Evolutionary conservation across 2,797 vertebrate genomes (phyloP), one percentile per base, ranked within the genome.

Genomic region (Epinephelus malabaricus): DNA sequence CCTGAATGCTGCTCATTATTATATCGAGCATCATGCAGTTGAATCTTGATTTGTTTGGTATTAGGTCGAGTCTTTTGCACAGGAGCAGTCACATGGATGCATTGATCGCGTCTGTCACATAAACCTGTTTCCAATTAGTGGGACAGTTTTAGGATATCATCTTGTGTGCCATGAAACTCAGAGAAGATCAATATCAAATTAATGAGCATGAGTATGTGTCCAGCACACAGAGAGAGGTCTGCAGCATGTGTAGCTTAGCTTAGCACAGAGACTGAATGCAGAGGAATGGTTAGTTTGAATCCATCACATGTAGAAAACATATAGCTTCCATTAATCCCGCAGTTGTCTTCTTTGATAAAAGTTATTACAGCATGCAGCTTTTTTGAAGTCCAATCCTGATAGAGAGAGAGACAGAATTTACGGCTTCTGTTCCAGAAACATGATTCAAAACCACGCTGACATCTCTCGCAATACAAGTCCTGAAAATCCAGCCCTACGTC

Each of bases 61-160:
- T 15, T 3, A 4, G 3, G 14, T 40, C 4, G 67, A 21, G 27
- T 59, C 9, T 23, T 21, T 51, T 58, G 15, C 53, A 6, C 0
- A 64, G 43, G 9, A 27, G 2, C 34, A 5, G 43, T 51, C 18
- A 19, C 34, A n/a, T 19, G 23, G 34, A 34, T 5, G 12, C 65
- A 18, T 34, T 18, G 67, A 53, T 69, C 38, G 23, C 0, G 9
- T 67, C 66, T 14, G 61, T 59, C 64, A 43, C 62, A 46, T 9
- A 27, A 63, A 65, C 53, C 63, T 40, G 60, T 40, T 69, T 27
- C n/a, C n/a, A 23, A 5, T 47, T 4, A 51, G 51, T 45, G 59
- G 19, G 19, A n/a, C n/a, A 19, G 56, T 30, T 63, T 38, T 23
- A 13, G 40, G 55, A 54, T 3, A 34, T 58, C 38, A 6, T 58